These are phyloP conservation scores for Pachymerium ferrugineum DNA, from an alignment of 2,888 invertebrate species.

Conservation along the genomic window DNA sequence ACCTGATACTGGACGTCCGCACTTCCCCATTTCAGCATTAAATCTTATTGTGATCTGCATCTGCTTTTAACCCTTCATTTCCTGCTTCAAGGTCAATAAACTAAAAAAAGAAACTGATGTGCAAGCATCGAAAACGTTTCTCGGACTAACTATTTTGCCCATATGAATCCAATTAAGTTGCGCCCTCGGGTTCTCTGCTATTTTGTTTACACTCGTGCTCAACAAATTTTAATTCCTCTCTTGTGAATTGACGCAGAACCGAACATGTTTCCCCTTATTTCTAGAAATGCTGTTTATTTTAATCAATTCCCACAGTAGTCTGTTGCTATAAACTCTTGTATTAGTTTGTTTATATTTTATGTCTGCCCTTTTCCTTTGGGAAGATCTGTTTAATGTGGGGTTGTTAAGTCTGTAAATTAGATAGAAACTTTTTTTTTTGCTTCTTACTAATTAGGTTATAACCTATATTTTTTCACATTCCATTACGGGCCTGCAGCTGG, in stretches of 20 bases:
- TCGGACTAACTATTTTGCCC: background rate
- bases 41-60: background rate
- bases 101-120: background rate
- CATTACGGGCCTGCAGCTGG: background rate
- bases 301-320: constrained; percentile 2
- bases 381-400: no score
- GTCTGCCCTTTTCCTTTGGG: no score
- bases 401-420: no score
- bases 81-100: background rate
- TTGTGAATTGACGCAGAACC: no score
- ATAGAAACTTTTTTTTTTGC: no score
- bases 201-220: background rate
- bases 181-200: background rate
- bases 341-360: background rate
- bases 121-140: background rate
- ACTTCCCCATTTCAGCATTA: background rate
- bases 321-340: background rate
- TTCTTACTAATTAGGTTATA: no score
- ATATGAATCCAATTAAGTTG: background rate
- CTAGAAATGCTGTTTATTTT: background rate
- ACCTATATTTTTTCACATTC: background rate
- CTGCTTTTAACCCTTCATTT: background rate
- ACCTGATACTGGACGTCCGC: background rate
- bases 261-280: no score
- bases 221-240: background rate